A percentile compares a stretch with the other conserved stretches of the same genome.
These are phyloP conservation scores for Scopus umbretta DNA, from an alignment of 2,113 vertebrate genomes.

Conservation along the genomic window DNA sequence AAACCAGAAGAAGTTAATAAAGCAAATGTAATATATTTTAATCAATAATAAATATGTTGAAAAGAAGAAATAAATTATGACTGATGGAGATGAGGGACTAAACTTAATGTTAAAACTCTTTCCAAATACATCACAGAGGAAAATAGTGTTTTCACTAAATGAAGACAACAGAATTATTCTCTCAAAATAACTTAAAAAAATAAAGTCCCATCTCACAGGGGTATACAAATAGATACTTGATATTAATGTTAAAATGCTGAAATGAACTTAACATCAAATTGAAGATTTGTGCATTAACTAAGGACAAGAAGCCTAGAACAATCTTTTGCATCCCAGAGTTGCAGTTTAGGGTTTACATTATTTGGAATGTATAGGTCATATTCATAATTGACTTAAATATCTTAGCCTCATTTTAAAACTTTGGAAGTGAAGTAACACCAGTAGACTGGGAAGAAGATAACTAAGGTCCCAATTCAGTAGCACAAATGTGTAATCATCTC, in stretches of 20 bases:
- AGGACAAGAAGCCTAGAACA: background rate
- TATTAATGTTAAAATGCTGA: background rate
- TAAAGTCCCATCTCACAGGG: background rate
- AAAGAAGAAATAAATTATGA: background rate
- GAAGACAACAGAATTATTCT: background rate
- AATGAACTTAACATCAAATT: background rate
- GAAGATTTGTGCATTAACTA: background rate
- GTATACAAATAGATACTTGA: background rate
- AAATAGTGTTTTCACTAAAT: background rate
- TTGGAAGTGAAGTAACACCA: background rate
- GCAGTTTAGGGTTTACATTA: background rate
- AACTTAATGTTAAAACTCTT: background rate
- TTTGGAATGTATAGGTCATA: background rate
- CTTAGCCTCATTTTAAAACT: background rate
- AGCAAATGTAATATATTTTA: background rate
- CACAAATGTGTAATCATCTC: background rate
- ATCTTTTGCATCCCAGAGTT: background rate
- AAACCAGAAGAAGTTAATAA: background rate
- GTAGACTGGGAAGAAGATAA: background rate
- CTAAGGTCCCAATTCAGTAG: background rate
- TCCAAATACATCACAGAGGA: background rate
- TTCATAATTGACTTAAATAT: background rate
- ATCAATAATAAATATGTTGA: background rate
- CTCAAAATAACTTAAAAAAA: background rate
- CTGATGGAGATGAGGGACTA: background rate